Conservation (phyloP, 2,797 vertebrate species). For the Mus spretus region DNA sequence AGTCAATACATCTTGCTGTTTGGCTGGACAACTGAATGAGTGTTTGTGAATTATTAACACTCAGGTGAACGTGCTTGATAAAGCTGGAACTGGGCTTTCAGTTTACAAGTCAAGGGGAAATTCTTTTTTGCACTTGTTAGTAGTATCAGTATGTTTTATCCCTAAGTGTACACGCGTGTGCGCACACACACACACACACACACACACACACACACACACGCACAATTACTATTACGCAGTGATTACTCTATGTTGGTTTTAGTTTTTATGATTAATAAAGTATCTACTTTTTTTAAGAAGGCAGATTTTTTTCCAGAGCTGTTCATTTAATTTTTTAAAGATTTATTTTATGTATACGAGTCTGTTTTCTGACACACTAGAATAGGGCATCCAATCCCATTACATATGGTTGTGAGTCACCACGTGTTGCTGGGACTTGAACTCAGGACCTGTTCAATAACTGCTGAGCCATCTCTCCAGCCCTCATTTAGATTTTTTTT, state of each 20-base stretch:
- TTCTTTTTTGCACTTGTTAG: conserved; percentile 22
- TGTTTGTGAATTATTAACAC: conserved; percentile 50
- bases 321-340: not conserved
- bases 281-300: conserved; percentile 51
- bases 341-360: not conserved
- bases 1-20: not conserved
- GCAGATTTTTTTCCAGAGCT: not conserved
- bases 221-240: not conserved
- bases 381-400: not conserved
- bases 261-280: conserved; percentile 63
- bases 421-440: not conserved
- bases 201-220: no score
- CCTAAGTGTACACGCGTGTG: not conserved
- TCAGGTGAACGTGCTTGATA: conserved; percentile 58
- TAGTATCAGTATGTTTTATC: not conserved
- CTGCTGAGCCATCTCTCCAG: not conserved
- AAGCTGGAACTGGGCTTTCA: conserved; percentile 50
- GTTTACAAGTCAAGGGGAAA: conserved; percentile 45
- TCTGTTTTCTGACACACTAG: not conserved
- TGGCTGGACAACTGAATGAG: conserved; percentile 40
- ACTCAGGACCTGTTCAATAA: not conserved
- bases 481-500: not conserved
- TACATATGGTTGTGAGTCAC: not conserved
- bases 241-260: not conserved
- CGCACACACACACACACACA: not conserved